phyloP scores from a whole-genome alignment of 2,797 vertebrate genomes.

The Argya squamiceps region DNA sequence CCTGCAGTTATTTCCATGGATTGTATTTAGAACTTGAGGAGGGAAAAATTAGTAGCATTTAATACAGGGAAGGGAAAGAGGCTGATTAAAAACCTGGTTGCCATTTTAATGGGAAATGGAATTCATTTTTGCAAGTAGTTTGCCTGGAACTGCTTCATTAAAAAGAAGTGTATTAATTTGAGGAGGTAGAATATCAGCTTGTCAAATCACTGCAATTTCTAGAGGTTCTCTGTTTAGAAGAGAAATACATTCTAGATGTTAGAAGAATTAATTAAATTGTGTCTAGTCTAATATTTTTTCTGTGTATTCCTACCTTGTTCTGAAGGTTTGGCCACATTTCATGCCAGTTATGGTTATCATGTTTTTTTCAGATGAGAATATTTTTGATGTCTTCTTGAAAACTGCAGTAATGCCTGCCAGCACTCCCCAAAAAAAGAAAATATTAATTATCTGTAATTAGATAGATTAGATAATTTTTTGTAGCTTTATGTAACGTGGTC shows the following conservation, averaged over 20 bases:
- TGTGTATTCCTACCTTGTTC: background rate
- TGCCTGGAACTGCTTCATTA: background rate
- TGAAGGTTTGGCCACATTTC: background rate
- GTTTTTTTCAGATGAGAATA: slow-evolving; percentile 20
- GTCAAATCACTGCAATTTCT: background rate
- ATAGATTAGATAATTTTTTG: slow-evolving; percentile 50
- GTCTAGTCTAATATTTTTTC: background rate
- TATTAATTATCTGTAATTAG: slow-evolving; percentile 56
- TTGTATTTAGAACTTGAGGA: background rate
- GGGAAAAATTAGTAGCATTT: background rate
- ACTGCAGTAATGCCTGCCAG: slow-evolving; percentile 10
- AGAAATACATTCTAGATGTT: background rate
- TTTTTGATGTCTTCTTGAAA: slow-evolving; percentile 29
- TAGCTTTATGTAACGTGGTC: background rate
- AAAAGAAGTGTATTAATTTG: background rate
- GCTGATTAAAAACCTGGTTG: background rate
- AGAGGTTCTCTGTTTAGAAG: background rate
- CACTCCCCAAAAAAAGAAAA: slow-evolving; percentile 31
- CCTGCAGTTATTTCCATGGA: background rate
- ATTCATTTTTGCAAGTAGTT: background rate
- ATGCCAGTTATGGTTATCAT: background rate
- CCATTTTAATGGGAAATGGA: background rate
- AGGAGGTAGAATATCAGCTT: background rate
- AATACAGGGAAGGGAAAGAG: background rate
- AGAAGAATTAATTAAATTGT: background rate